phyloP scores from a whole-genome alignment of 2,888 invertebrate genomes.

The Alentia gelatinosa region DNA sequence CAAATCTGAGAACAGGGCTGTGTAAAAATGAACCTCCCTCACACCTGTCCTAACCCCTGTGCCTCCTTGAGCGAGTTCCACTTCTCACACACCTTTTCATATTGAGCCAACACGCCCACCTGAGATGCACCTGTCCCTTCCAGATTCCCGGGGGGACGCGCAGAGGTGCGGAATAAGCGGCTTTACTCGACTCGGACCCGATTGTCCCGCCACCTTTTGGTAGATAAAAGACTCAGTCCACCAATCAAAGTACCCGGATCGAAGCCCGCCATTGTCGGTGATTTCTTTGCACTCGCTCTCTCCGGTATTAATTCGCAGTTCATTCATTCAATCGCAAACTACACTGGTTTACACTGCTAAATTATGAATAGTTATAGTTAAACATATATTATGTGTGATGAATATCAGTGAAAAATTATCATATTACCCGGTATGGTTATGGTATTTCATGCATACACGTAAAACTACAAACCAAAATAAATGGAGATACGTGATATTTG shows the following conservation, averaged over 20 bases:
- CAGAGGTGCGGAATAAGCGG: conserved; percentile 1
- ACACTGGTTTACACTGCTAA: too few species aligned
- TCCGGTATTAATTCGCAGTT: too few species aligned
- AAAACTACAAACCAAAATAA: too few species aligned
- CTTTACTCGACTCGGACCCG: background rate
- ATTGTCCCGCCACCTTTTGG: background rate
- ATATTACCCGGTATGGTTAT: too few species aligned
- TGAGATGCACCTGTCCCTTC: conserved; percentile 1
- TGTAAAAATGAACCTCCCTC: background rate
- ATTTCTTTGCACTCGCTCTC: too few species aligned
- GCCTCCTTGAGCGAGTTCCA: background rate
- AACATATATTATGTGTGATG: too few species aligned
- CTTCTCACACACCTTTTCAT: conserved; percentile 1
- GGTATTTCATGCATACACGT: too few species aligned
- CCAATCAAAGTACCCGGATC: background rate
- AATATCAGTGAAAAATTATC: too few species aligned
- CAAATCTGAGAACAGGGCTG: background rate
- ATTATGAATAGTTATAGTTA: too few species aligned
- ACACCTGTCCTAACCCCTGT: background rate
- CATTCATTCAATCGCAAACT: too few species aligned
- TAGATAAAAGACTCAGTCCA: background rate
- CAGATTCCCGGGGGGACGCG: background rate
- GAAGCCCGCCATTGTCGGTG: too few species aligned
- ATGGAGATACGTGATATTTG: too few species aligned
- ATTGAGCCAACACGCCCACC: background rate